Conservation (phyloP, 2,797 vertebrate genomes). For the Xenopus petersii region DNA sequence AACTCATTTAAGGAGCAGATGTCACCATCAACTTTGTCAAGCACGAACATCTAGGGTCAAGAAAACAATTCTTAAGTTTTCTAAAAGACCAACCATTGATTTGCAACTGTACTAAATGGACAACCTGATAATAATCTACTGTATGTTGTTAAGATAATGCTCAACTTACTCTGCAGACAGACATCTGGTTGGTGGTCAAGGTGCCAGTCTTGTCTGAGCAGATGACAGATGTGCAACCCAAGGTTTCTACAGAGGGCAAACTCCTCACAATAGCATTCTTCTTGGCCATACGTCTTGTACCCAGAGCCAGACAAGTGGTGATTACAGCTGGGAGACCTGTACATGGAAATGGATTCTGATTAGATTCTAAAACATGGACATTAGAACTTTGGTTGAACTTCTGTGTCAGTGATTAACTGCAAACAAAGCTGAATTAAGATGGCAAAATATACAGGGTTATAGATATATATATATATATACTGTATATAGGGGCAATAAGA, state of each 20-base stretch:
- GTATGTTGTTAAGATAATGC: no score
- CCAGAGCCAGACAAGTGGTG: constrained; percentile 89
- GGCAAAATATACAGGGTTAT: not conserved
- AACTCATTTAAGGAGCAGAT: constrained; percentile 77
- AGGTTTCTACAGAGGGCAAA: constrained; percentile 86
- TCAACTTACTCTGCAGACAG: constrained; percentile 81
- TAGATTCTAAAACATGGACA: not conserved
- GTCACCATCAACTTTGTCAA: constrained; percentile 83
- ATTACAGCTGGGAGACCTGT: constrained; percentile 86
- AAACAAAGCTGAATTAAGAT: not conserved
- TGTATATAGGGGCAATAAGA: no score
- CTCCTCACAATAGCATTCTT: constrained; percentile 90
- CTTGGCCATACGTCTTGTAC: constrained; percentile 91
- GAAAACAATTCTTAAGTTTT: not conserved
- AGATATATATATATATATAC: no score
- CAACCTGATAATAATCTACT: no score
- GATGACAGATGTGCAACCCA: constrained; percentile 93
- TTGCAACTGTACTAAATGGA: no score
- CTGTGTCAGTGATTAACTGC: no score
- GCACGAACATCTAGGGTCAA: constrained; percentile 80
- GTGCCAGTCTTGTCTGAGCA: constrained; percentile 95
- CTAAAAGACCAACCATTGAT: not conserved
- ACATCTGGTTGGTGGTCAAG: constrained; percentile 96
- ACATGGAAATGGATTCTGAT: not conserved
- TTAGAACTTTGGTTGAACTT: no score